Base-by-base conservation (phyloP, 2,888 invertebrate species). In the Strigamia transsilvanica region DNA sequence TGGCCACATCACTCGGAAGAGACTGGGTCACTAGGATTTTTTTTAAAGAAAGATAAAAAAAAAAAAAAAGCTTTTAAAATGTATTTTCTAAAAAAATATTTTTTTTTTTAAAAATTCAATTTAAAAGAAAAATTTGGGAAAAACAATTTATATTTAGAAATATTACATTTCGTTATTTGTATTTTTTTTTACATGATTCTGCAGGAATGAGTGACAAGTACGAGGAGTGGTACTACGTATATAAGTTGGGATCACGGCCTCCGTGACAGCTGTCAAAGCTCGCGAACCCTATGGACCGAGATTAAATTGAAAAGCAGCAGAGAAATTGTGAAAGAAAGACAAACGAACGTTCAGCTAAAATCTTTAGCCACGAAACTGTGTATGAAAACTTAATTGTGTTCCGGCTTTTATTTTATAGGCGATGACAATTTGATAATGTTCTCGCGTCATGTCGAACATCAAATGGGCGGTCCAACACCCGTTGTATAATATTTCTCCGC, bases 211-310 rank as follows among this genome's bases (percentile, higher is more conserved):
- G 13, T 46, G 46, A 46, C 46, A n/a, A 10, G 46, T n/a, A 46
- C 46, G 15, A 46, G 46, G 9, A 46, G 46, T 12, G 46, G 13
- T 46, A n/a, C n/a, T 46, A 46, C 46, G 15, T 46, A 46, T 46
- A 46, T 46, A 15, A 46, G 46, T 46, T 46, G 46, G 46, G 46
- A 46, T 46, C 46, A 46, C 13, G 46, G 46, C 46, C n/a, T 15
- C 46, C n/a, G n/a, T 46, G 46, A 46, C 46, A 46, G 46, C 46
- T 46, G 46, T 46, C 46, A 46, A 46, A 46, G 46, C 46, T 46
- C 46, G 46, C n/a, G 46, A 9, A 15, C 46, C 15, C 15, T 15
- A n/a, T n/a, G 46, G 46, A 46, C 46, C 15, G 15, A 46, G 46
- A 46, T 46, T 46, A 46, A 46, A 46, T 46, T 46, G 46, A 46